Evolutionary conservation across 2,888 invertebrate species (phyloP).

Genomic region (Isotomurus palustris): DNA sequence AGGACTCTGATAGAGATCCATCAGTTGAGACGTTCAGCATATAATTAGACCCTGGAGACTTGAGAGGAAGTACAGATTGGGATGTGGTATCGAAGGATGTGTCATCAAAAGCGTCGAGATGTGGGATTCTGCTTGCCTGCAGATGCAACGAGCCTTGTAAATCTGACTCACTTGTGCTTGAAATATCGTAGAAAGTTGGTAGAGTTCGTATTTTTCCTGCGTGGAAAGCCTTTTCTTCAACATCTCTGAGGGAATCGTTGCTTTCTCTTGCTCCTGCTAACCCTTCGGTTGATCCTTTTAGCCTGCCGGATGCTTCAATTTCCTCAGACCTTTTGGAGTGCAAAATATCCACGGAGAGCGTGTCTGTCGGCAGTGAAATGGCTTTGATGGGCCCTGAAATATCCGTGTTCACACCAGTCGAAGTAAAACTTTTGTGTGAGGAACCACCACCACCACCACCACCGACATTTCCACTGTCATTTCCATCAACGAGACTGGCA

Average conservation of each 20-base stretch:
- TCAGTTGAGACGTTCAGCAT: conserved; percentile 15
- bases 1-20: conserved; percentile 30
- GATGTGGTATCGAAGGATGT: conserved; percentile 16
- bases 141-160: no score
- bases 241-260: conserved; percentile 7
- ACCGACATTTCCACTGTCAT: no score
- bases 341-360: background rate
- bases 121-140: no score
- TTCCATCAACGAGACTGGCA: no score
- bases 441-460: no score
- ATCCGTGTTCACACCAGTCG: conserved; percentile 37
- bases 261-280: conserved; percentile 11
- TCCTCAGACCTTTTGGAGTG: background rate
- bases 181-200: conserved; percentile 14
- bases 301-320: conserved; percentile 4
- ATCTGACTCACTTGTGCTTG: conserved; percentile 18
- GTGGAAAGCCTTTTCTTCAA: background rate
- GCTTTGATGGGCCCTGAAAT: conserved; percentile 33
- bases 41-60: background rate
- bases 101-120: conserved; percentile 1
- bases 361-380: conserved; percentile 6
- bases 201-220: background rate
- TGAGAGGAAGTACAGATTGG: conserved; percentile 5
- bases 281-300: background rate
- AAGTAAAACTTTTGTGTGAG: conserved; percentile 10